phyloP scores from a whole-genome alignment of 2,888 invertebrate species.

The Drosophila meridionalis region DNA sequence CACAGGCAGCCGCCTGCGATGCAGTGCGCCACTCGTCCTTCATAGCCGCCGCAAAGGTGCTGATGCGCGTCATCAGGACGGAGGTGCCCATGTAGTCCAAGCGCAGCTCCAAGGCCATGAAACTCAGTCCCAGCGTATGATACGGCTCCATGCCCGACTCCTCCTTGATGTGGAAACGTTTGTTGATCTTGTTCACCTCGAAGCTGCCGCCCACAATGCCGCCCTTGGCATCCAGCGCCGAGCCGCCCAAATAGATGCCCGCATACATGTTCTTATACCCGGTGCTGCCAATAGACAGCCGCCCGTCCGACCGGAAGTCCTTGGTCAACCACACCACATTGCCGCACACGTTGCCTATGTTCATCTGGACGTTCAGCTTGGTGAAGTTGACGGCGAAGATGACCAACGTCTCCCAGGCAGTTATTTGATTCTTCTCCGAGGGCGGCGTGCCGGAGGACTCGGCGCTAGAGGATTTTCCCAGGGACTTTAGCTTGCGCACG shows the following conservation, averaged over 20 bases:
- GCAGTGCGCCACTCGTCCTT: conserved; percentile 94
- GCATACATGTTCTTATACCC: conserved; percentile 97
- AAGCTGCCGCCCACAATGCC: conserved; percentile 99
- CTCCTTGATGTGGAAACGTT: conserved; percentile 94
- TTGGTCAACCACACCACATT: conserved; percentile 97
- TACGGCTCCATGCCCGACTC: conserved; percentile 95
- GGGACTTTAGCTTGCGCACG: conserved; percentile 85
- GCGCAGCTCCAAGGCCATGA: conserved; percentile 94
- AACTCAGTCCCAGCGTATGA: conserved; percentile 92
- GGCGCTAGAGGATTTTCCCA: conserved; percentile 87
- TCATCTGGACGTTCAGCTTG: conserved; percentile 98
- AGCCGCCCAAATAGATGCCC: conserved; percentile 94
- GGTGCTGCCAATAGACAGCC: conserved; percentile 96
- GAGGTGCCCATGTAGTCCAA: conserved; percentile 99
- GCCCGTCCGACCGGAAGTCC: conserved; percentile 95
- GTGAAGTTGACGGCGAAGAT: conserved; percentile 98
- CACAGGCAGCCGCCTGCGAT: conserved; percentile 61
- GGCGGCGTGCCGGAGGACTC: conserved; percentile 87
- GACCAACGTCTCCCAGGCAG: conserved; percentile 98
- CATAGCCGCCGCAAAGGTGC: conserved; percentile 91
- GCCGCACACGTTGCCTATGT: conserved; percentile 99
- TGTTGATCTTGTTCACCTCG: conserved; percentile 94
- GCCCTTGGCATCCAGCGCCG: conserved; percentile 97
- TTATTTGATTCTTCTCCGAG: conserved; percentile 88
- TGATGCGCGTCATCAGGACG: conserved; percentile 95